These are phyloP conservation scores for Galemys pyrenaicus DNA, from an alignment of 2,113 vertebrate species.

Conservation along the genomic window DNA sequence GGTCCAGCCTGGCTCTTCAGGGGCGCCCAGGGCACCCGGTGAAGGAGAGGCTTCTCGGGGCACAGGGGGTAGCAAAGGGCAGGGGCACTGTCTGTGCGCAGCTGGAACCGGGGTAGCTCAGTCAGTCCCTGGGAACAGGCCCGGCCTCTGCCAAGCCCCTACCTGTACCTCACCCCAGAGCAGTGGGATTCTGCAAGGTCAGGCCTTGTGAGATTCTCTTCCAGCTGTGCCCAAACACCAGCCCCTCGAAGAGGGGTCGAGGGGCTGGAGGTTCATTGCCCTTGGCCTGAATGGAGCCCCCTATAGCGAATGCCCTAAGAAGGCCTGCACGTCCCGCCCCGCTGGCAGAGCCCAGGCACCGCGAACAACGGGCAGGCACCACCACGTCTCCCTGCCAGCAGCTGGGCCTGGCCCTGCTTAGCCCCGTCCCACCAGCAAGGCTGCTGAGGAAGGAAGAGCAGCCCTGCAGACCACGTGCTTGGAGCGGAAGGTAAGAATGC, in stretches of 20 bases:
- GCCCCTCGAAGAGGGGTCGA: not conserved
- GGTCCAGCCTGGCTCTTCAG: not conserved
- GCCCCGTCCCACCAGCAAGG: not conserved
- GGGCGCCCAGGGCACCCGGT: not conserved
- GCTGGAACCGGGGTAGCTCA: not conserved
- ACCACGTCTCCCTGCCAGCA: not conserved
- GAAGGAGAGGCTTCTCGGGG: not conserved
- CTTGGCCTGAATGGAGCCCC: not conserved
- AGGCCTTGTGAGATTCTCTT: not conserved
- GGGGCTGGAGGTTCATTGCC: not conserved
- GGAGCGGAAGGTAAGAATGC: not conserved
- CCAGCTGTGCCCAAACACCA: not conserved
- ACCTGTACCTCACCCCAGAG: not conserved
- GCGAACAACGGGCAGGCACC: not conserved
- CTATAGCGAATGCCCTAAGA: not conserved
- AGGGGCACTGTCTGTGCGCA: not conserved
- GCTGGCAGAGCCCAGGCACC: not conserved
- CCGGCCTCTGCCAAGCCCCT: not conserved
- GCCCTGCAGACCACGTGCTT: too few species aligned
- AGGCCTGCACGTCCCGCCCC: not conserved
- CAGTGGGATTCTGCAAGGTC: not conserved
- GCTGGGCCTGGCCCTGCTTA: not conserved
- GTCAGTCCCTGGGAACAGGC: not conserved
- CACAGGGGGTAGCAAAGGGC: not conserved
- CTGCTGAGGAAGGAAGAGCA: not conserved